A percentile compares a stretch with the other conserved stretches of the same genome.
Evolutionary conservation across 2,797 vertebrate species (phyloP).

Genomic region (Lacerta viridis): DNA sequence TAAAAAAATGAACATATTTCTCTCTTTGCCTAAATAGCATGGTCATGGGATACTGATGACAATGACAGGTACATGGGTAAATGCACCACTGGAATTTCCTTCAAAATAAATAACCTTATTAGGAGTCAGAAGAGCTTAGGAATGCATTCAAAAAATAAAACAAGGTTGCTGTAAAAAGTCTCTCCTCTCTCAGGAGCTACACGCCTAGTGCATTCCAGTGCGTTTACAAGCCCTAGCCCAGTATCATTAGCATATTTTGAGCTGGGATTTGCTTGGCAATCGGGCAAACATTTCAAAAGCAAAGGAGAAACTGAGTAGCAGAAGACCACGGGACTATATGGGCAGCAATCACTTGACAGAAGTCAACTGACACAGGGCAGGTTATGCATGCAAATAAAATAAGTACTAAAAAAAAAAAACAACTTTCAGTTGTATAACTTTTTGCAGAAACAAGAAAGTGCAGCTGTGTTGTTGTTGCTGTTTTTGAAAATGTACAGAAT

Average conservation of each 20-base stretch:
- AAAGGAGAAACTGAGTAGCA: slow-evolving; percentile 14
- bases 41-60: slow-evolving; percentile 56
- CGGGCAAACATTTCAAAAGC: slow-evolving; percentile 45
- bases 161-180: slow-evolving; percentile 60
- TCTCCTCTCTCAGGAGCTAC: slow-evolving; percentile 27
- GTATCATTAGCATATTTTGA: slow-evolving; percentile 53
- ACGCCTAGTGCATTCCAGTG: slow-evolving; percentile 37
- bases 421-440: too few species aligned
- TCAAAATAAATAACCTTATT: slow-evolving; percentile 62
- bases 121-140: slow-evolving; percentile 7
- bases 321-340: not conserved
- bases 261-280: not conserved
- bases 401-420: too few species aligned
- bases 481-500: too few species aligned
- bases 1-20: slow-evolving; percentile 26
- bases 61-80: slow-evolving; percentile 52
- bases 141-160: slow-evolving; percentile 64
- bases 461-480: too few species aligned
- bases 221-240: slow-evolving; percentile 44
- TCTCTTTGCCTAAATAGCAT: slow-evolving; percentile 25
- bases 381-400: too few species aligned
- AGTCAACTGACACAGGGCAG: too few species aligned
- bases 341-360: not conserved
- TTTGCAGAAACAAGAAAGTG: too few species aligned
- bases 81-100: slow-evolving; percentile 57